Evolutionary conservation across 2,113 vertebrate genomes (phyloP).

Genomic region (Podarcis muralis): DNA sequence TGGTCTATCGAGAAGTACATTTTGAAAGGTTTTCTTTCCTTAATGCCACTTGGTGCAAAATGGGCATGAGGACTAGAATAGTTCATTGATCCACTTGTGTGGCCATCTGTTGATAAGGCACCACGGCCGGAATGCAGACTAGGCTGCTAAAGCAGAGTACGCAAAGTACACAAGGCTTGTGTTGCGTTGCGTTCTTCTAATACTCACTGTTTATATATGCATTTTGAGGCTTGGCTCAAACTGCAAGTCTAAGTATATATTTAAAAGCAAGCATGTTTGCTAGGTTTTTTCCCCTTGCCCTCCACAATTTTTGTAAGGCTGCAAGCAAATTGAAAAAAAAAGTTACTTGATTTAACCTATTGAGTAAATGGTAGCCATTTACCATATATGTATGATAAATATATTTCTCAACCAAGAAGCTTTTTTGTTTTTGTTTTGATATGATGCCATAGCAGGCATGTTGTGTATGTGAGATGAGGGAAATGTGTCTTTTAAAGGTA

Average conservation of each 20-base stretch:
- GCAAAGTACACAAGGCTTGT: not conserved
- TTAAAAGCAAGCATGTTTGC: not conserved
- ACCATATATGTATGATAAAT: not conserved
- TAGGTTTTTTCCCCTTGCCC: not conserved
- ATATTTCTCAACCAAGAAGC: not conserved
- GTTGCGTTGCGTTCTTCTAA: not conserved
- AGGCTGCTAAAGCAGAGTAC: not conserved
- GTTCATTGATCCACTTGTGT: slow-evolving; percentile 80
- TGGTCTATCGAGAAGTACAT: slow-evolving; percentile 73
- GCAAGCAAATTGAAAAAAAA: not conserved
- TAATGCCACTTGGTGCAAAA: slow-evolving; percentile 73
- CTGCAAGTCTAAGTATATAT: not conserved
- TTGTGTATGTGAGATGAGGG: not conserved
- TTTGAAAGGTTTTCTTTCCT: slow-evolving; percentile 62
- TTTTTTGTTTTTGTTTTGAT: not conserved
- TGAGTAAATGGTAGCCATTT: not conserved
- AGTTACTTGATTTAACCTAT: not conserved
- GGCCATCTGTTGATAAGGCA: slow-evolving; percentile 70
- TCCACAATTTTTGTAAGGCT: not conserved
- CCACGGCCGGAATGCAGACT: slow-evolving; percentile 65
- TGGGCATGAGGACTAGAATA: slow-evolving; percentile 53
- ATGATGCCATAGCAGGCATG: not conserved
- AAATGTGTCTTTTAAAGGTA: not conserved
- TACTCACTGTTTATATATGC: not conserved
- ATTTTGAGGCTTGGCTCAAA: not conserved